A percentile compares a stretch with the other conserved stretches of the same genome.
Evolutionary conservation across 2,113 vertebrate species (phyloP).

Genomic region (Actenoides hombroni): DNA sequence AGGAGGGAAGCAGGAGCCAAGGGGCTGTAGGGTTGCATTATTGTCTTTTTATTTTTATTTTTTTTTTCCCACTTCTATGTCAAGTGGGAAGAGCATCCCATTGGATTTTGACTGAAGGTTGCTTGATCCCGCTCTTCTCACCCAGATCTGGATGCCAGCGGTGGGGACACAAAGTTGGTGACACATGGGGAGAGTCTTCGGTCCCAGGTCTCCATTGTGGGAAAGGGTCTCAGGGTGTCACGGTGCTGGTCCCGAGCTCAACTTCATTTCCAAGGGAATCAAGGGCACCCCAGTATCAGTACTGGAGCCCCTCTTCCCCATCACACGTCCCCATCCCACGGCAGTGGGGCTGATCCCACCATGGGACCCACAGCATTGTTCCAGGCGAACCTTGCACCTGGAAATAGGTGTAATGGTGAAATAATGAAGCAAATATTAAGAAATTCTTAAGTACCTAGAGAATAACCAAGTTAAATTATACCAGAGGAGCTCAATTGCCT

Average conservation of each 20-base stretch:
- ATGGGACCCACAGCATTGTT: background rate
- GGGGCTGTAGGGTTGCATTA: background rate
- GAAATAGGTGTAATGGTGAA: conserved; percentile 38
- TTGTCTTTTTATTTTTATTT: too few species aligned
- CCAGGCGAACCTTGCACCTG: background rate
- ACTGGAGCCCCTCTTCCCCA: background rate
- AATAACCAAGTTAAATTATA: conserved; percentile 66
- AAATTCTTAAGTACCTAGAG: conserved; percentile 47
- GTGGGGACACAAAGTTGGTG: background rate
- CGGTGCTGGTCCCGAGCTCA: background rate
- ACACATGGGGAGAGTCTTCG: background rate
- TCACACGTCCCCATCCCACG: fast-evolving
- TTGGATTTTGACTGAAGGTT: background rate
- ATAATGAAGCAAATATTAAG: conserved; percentile 67
- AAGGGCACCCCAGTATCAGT: background rate
- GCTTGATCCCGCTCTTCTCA: background rate
- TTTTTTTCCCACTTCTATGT: fast-evolving
- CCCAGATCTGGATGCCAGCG: background rate
- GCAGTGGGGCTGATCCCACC: background rate
- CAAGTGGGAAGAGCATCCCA: background rate
- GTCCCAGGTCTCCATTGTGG: fast-evolving
- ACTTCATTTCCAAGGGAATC: background rate
- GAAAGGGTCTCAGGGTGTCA: background rate
- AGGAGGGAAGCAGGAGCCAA: background rate
- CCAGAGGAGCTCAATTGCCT: conserved; percentile 62